Base-by-base conservation (phyloP, 2,113 vertebrate genomes). In the Benitochromis conjunctus region DNA sequence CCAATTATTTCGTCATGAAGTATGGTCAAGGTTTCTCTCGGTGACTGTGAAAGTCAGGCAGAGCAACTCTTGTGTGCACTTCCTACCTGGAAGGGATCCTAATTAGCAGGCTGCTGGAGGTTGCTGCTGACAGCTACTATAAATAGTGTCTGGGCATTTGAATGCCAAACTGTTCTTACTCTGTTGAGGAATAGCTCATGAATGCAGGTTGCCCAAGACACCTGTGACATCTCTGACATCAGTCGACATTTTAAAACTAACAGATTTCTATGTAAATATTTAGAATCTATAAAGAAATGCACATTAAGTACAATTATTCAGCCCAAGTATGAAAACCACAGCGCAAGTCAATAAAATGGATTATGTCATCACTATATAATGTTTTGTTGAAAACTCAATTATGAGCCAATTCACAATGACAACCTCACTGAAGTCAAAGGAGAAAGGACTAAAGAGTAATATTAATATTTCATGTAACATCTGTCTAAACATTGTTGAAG, bases 61-160 rank as follows among this genome's bases (percentile, higher is more conserved):
- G 69, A 89, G 78, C 81, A 62, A 56, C 79, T 24, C 21, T 84
- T 86, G 81, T 76, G 82, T 26, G 19, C 83, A 71, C 79, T 69
- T 85, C 82, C 92, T 95, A 94, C 94, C 94, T 96, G 90, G 46
- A 87, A 93, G 84, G 85, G 87, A 87, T 90, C 19, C 90, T 84
- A 92, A 94, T 96, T 95, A 94, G 79, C 83, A 78, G 84, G 80
- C 88, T 16, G 83, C 6, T 16, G 82, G 83, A 88, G 66, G 56
- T 86, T 84, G 86, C 76, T 81, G 91, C 89, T 95, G 94, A 95
- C 92, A 94, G 91, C 74, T 46, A 34, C 94, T 95, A 95, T 94
- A 91, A 95, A 96, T 95, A 95, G 93, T 38, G 60, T 51, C 6
- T 5, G 79, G 60, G 43, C 69, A 86, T 94, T 88, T 87, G 38